Base-by-base conservation (phyloP, 2,888 invertebrate genomes). In the Ischnus inquisitorius region DNA sequence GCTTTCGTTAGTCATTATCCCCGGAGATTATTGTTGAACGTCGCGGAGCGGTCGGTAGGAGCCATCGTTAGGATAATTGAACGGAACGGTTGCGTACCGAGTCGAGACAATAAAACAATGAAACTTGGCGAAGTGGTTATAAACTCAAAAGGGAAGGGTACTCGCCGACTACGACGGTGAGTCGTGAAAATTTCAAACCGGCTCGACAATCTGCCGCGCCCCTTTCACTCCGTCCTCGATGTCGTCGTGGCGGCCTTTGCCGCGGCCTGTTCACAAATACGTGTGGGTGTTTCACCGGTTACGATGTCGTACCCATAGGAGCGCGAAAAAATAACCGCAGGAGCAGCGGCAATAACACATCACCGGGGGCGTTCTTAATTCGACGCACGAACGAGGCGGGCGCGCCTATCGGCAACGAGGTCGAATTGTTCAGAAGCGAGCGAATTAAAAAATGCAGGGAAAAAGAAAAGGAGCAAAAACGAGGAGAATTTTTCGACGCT, bases 131-230 rank as follows among this genome's bases (percentile, higher is more conserved):
- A 64, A 39, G 19, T 0, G 39, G 3, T n/a, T 3, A 16, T 8
- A 6, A 46, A 12, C 64, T 22, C 16, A 19, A 64, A 43, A 43
- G 46, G 46, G 48, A 46, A 68, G 46, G 48, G 64, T 16, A 22
- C 8, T 10, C 28, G n/a, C 16, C 5, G 3, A n/a, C 8, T 48
- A 43, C 22, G 67, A 65, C 71, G 65, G 79, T 83, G 79, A 83
- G 75, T 83, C 79, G 79, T 83, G 71, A 83, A 83, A 79, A 83
- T 79, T 67, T 76, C n/a, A 83, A 79, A 83, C 79, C 75, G 83
- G 83, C 79, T 83, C 57, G 79, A 57, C 75, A 83, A 72, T 78
- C 46, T 34, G 48, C 68, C 79, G 78, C 79, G 79, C 68, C 83
- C 83, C 83, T 83, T 83, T 83, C 83, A 76, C 83, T 72, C 12